Conservation (phyloP, 2,113 vertebrate genomes). For the Rhodinocichla rosea region DNA sequence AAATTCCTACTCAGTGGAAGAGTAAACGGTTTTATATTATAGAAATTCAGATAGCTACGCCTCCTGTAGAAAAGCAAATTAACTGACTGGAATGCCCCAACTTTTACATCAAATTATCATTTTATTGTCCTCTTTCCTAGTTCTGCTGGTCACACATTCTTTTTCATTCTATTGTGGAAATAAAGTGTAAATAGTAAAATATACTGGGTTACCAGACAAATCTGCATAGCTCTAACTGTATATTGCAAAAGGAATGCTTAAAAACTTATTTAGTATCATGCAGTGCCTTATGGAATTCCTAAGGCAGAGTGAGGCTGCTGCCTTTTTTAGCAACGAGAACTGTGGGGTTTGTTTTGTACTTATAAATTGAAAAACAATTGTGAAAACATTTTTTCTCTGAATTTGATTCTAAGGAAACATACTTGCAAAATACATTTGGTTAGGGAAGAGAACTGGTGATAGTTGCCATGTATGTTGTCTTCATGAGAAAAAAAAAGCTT, state of each 20-base stretch:
- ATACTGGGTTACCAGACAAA: background rate
- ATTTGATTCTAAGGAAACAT: background rate
- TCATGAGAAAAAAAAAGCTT: background rate
- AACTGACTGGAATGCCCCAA: background rate
- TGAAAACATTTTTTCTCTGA: background rate
- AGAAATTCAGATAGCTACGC: background rate
- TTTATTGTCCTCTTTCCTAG: background rate
- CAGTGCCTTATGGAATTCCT: background rate
- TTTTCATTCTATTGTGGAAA: background rate
- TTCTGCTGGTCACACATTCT: background rate
- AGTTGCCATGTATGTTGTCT: background rate
- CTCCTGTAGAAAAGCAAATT: background rate
- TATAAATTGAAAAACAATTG: background rate
- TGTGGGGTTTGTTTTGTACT: background rate
- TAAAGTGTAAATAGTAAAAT: background rate
- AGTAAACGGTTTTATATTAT: background rate
- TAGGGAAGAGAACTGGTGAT: background rate
- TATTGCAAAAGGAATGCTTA: background rate
- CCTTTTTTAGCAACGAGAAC: background rate
- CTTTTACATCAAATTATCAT: background rate
- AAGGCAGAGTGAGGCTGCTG: background rate
- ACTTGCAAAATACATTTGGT: background rate
- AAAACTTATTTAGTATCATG: background rate
- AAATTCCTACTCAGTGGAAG: background rate
- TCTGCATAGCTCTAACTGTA: background rate